Evolutionary conservation across 2,113 vertebrate genomes (phyloP), one percentile per base, ranked within the genome.

Genomic region (Emydocephalus ijimae): DNA sequence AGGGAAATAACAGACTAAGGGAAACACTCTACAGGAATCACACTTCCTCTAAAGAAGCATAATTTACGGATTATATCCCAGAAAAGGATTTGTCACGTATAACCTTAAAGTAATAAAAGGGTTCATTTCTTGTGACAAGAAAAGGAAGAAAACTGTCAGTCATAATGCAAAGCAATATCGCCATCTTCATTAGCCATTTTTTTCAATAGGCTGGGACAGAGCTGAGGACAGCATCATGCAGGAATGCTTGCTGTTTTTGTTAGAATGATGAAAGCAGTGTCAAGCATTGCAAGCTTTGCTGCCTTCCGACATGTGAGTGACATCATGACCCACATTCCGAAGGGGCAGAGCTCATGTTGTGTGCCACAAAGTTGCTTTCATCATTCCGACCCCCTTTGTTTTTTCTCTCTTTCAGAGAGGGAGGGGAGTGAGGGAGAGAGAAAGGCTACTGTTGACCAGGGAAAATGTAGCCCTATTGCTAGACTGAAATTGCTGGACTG

Each of bases 1-100:
- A 94, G 88, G 74, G 94, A 96, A 95, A 90, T 74, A 95, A 93
- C n/a, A 94, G 85, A 95, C 88, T 94, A 93, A 96, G 92, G 92
- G 94, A 96, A 96, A 95, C n/a, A 93, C 56, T 48, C 90, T n/a
- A 93, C 93, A 93, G 64, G 48, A 95, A 94, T 93, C 85, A 20
- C 4, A 90, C 91, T 11, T 96, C 93, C 95, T 93, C 85, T 92
- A 93, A 56, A 86, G 88, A 94, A 55, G n/a, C 89, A 94, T 94
- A 54, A 92, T 91, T 94, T 4, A 91, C n/a, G n/a, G 91, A 96
- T 95, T 96, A 90, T 48, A 90, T 90, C 94, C 93, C 94, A 94
- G 92, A 91, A 91, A 93, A 92, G 20, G 12, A 95, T 96, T 96
- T 91, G 56, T 57, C 90, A 87, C 94, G 95, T 91, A 94, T 94